Evolutionary conservation across 2,888 invertebrate genomes (phyloP).

Genomic region (Ormia ochracea): DNA sequence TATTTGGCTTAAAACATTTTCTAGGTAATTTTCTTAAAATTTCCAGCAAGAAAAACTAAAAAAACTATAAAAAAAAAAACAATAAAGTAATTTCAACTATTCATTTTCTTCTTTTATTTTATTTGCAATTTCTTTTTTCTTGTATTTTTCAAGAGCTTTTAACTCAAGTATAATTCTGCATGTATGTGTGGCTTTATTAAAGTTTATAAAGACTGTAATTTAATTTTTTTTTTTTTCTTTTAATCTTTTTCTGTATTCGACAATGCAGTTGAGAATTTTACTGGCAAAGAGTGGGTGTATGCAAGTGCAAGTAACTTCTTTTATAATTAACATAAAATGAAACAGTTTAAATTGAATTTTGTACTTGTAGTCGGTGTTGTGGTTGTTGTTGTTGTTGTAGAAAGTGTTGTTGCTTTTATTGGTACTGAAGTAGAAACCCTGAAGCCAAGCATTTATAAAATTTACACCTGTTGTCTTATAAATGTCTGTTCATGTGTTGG

Average conservation of each 20-base stretch:
- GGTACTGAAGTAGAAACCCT: background rate
- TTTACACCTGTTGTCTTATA: constrained; percentile 51
- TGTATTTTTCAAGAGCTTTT: constrained; percentile 26
- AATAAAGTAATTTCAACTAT: constrained; percentile 12
- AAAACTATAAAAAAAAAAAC: too few relatives aligned
- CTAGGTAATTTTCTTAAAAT: constrained; percentile 24
- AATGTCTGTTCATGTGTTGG: background rate
- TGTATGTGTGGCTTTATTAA: constrained; percentile 31
- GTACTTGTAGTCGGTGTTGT: background rate
- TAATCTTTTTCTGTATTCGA: background rate
- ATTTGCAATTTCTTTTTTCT: background rate
- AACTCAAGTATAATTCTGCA: constrained; percentile 34
- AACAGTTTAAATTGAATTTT: constrained; percentile 25
- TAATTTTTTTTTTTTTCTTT: constrained; percentile 4
- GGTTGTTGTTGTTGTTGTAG: background rate
- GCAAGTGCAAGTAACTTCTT: constrained; percentile 6
- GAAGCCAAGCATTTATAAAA: constrained; percentile 31
- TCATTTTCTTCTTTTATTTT: constrained; percentile 17
- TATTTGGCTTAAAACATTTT: constrained; percentile 20
- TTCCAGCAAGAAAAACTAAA: background rate
- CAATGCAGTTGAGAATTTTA: background rate
- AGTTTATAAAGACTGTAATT: constrained; percentile 28
- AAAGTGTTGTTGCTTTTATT: background rate
- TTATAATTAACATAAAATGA: constrained; percentile 46
- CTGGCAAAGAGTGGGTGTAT: background rate